Base-by-base conservation (phyloP, 1,140 invertebrate species). In the Scaptomyza pallida region DNA sequence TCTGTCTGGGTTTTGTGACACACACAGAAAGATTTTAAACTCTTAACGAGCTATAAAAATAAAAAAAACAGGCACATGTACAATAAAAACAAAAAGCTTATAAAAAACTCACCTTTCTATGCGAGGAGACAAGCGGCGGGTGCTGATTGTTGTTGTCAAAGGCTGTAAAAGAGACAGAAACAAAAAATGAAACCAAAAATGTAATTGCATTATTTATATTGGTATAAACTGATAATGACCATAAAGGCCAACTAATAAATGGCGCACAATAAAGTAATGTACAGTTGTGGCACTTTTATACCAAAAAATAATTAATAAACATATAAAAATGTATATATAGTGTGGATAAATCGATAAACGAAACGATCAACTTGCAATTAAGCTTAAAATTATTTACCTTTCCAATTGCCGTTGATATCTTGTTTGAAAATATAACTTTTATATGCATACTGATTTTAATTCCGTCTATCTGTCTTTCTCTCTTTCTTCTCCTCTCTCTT, bases 51-150 rank as follows among this genome's bases (percentile, higher is more conserved):
- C 45, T 33, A 76, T 70, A 65, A 88, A 71, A 78, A 17, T 19
- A 9, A 50, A 23, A 35, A 12, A 13, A 13, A 35, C 33, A 21
- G 8, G 30, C 43, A 51, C 21, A 21, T 5, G 4, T 26, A 26
- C 5, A 23, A 10, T 13, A 45, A 10, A 55, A 35, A 47, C 13
- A 47, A 48, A 56, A 48, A 17, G 41, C 12, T 15, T 30, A n/a
- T n/a, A n/a, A 33, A 16, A 10, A n/a, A 88, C 78, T 88, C 40
- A 88, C 82, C 83, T 88, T 88, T 78, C 82, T 63, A 68, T 88
- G 82, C 41, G 78, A 82, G 69, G 78, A 78, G 30, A 75, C 68
- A 21, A 82, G 75, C 78, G 83, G 71, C 54, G 75, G 68, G 23
- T 82, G 76, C 44, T 80, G 72, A 65, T 81, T 80, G 63, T 77